Evolutionary conservation across 2,888 invertebrate species (phyloP).

Genomic region (Cheilosia impressa): DNA sequence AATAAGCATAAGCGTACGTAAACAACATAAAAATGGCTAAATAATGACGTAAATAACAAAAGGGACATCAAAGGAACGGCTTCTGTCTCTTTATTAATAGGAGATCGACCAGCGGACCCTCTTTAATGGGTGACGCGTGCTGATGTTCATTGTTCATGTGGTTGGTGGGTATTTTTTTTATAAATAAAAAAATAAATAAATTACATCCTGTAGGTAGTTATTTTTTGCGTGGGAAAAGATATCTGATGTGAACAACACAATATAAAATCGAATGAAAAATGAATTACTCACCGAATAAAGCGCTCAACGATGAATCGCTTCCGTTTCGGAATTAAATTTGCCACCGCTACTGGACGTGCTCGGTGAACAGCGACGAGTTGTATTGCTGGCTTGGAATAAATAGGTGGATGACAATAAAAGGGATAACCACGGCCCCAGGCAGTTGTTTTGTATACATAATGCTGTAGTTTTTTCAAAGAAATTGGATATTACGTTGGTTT

Average conservation of each 20-base stretch:
- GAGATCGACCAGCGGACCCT: conserved; percentile 9
- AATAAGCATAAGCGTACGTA: conserved; percentile 23
- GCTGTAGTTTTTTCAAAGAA: not conserved
- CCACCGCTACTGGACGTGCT: conserved; percentile 30
- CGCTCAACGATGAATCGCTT: conserved; percentile 65
- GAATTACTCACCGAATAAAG: conserved; percentile 66
- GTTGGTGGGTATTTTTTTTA: conserved; percentile 17
- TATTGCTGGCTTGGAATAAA: not conserved
- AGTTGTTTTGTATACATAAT: not conserved
- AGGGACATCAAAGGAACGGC: conserved; percentile 42
- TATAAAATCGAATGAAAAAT: conserved; percentile 50
- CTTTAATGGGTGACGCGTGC: conserved; percentile 1
- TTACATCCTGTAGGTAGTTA: conserved; percentile 20
- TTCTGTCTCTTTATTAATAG: conserved; percentile 43
- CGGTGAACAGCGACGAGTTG: conserved; percentile 3
- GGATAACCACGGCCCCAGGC: too few species aligned
- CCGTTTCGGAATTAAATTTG: conserved; percentile 65
- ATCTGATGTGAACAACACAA: conserved; percentile 41
- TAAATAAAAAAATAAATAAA: not conserved
- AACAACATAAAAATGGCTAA: conserved; percentile 47
- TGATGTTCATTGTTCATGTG: conserved; percentile 10
- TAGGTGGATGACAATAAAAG: not conserved
- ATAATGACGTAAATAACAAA: conserved; percentile 22
- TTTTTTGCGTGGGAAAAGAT: conserved; percentile 8
- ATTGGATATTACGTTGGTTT: too few species aligned